Conservation (phyloP, 2,888 invertebrate species). For the Nephrotoma flavescens region DNA sequence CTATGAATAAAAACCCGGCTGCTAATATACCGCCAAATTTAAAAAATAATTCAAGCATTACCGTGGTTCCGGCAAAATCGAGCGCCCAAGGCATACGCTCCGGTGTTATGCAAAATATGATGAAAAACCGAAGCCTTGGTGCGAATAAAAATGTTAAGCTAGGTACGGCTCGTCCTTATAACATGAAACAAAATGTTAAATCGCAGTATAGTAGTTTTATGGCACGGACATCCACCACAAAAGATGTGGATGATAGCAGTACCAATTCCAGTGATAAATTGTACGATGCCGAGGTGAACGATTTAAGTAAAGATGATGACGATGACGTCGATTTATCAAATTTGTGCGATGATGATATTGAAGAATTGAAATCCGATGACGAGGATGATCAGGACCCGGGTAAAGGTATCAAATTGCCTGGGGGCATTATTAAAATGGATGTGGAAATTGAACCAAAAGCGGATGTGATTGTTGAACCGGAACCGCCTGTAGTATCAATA, state of each 20-base stretch:
- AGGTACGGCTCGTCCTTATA: conserved; percentile 11
- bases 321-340: conserved; percentile 2
- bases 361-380: conserved; percentile 15
- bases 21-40: conserved; percentile 36
- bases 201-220: not conserved
- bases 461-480: not conserved
- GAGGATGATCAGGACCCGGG: conserved; percentile 15
- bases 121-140: not conserved
- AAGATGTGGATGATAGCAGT: conserved; percentile 4
- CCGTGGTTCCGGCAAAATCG: conserved; percentile 37
- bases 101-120: not conserved
- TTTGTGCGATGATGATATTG: not conserved
- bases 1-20: not conserved
- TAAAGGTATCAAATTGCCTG: conserved; percentile 7
- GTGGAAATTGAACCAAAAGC: not conserved
- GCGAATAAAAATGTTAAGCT: conserved; percentile 6
- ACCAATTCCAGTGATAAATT: conserved; percentile 3
- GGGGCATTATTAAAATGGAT: conserved; percentile 9
- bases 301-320: not conserved
- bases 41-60: conserved; percentile 44
- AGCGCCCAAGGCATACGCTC: conserved; percentile 27
- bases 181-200: conserved; percentile 16
- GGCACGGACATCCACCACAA: not conserved
- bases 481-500: conserved; percentile 11
- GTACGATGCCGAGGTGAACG: not conserved